phyloP scores from a whole-genome alignment of 2,888 invertebrate species.

The Andricus quercusramuli region DNA sequence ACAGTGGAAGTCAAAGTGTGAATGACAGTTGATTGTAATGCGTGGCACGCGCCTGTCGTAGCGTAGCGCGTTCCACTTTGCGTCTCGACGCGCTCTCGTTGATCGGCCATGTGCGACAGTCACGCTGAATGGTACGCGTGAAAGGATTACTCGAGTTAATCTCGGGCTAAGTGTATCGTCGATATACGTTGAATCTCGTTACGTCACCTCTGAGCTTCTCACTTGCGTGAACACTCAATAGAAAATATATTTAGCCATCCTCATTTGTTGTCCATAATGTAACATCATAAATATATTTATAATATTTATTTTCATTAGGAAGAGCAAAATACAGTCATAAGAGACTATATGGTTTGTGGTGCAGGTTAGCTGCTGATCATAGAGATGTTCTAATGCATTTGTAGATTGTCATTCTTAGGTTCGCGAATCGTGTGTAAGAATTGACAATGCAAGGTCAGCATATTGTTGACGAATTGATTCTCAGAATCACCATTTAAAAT shows the following conservation, averaged over 20 bases:
- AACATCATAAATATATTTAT: too few relatives aligned
- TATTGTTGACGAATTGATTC: too few relatives aligned
- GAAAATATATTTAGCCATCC: neutral
- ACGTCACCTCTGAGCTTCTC: constrained; percentile 40
- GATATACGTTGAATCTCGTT: constrained; percentile 32
- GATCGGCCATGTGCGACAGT: constrained; percentile 61
- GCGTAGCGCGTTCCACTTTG: constrained; percentile 57
- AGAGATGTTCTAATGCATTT: too few relatives aligned
- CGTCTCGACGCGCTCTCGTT: constrained; percentile 63
- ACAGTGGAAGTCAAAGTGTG: constrained; percentile 66
- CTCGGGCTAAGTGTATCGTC: constrained; percentile 40
- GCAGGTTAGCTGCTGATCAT: too few relatives aligned
- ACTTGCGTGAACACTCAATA: neutral
- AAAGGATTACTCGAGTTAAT: constrained; percentile 51
- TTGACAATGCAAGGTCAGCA: too few relatives aligned
- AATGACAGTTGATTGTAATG: constrained; percentile 72
- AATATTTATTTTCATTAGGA: too few relatives aligned
- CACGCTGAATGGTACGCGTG: constrained; percentile 49
- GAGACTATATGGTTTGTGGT: too few relatives aligned
- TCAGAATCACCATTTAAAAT: too few relatives aligned
- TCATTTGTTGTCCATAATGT: neutral
- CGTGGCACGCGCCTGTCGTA: constrained; percentile 68
- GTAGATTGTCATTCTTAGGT: too few relatives aligned
- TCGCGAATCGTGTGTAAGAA: too few relatives aligned
- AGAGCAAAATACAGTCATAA: too few relatives aligned